A percentile compares a stretch with the other conserved stretches of the same genome.
phyloP scores from a whole-genome alignment of 2,888 invertebrate genomes.

The Drosophila vallismaia region DNA sequence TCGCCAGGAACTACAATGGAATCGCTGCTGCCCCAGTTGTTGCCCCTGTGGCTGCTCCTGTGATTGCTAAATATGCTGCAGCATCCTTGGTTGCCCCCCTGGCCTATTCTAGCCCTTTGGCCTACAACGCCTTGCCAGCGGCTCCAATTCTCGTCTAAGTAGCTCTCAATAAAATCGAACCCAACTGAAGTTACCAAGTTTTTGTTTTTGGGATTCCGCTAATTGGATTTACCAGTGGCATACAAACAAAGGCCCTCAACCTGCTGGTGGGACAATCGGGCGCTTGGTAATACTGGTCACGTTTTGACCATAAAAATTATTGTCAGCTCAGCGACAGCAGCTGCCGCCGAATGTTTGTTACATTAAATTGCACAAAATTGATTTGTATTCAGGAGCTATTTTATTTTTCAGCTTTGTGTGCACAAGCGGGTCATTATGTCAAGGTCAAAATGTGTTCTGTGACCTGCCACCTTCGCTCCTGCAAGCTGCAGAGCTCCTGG shows the following conservation, averaged over 20 bases:
- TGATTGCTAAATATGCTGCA: not conserved
- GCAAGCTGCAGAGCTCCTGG: not conserved
- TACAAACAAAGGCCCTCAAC: constrained; percentile 2
- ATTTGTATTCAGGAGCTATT: constrained; percentile 23
- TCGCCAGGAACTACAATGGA: constrained; percentile 75
- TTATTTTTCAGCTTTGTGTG: constrained; percentile 3
- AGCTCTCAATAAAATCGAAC: constrained; percentile 15
- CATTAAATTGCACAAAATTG: constrained; percentile 37
- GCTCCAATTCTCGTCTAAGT: constrained; percentile 7
- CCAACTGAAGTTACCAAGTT: not conserved
- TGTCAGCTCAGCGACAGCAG: constrained; percentile 26
- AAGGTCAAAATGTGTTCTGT: constrained; percentile 13
- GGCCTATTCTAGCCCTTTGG: constrained; percentile 5
- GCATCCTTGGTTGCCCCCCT: not conserved
- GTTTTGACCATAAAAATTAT: constrained; percentile 27
- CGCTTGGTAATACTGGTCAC: constrained; percentile 26
- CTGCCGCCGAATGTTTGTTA: constrained; percentile 25
- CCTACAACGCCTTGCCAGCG: not conserved
- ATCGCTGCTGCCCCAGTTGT: constrained; percentile 66
- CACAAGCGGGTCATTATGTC: constrained; percentile 11
- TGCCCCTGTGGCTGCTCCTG: constrained; percentile 42
- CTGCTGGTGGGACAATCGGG: constrained; percentile 9
- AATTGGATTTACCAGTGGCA: constrained; percentile 32
- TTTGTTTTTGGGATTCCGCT: constrained; percentile 13
- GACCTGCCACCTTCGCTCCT: constrained; percentile 1